Evolutionary conservation across 2,113 vertebrate species (phyloP).

Genomic region (Nasalis larvatus): DNA sequence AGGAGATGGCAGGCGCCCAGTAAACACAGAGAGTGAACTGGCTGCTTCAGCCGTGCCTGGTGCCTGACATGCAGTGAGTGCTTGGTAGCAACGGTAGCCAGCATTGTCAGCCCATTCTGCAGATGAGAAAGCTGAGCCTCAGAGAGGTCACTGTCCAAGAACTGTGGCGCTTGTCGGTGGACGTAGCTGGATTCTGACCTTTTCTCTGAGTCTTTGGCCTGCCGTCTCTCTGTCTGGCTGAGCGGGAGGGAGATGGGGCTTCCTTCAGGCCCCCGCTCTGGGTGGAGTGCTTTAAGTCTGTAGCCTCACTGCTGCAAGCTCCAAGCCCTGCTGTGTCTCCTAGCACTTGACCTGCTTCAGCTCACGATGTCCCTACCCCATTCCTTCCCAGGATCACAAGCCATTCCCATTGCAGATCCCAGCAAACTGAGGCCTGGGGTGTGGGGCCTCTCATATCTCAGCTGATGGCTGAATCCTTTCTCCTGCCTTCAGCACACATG

Average conservation of each 20-base stretch:
- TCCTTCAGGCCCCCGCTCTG: background rate
- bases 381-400: background rate
- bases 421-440: background rate
- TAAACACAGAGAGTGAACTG: background rate
- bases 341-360: background rate
- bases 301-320: background rate
- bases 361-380: too few species aligned
- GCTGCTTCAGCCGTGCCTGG: background rate
- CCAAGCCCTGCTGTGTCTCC: background rate
- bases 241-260: background rate
- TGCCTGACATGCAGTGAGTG: too few species aligned
- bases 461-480: background rate
- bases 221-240: background rate
- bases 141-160: background rate
- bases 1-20: background rate
- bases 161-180: background rate
- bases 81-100: too few species aligned
- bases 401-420: background rate
- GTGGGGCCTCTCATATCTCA: accelerated
- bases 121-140: background rate
- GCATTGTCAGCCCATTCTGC: background rate
- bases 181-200: background rate
- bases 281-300: background rate
- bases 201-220: background rate
- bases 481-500: background rate